A percentile compares a stretch with the other conserved stretches of the same genome.
Evolutionary conservation across 1,140 invertebrate species (phyloP).

Genomic region (Aradophagus sp.): DNA sequence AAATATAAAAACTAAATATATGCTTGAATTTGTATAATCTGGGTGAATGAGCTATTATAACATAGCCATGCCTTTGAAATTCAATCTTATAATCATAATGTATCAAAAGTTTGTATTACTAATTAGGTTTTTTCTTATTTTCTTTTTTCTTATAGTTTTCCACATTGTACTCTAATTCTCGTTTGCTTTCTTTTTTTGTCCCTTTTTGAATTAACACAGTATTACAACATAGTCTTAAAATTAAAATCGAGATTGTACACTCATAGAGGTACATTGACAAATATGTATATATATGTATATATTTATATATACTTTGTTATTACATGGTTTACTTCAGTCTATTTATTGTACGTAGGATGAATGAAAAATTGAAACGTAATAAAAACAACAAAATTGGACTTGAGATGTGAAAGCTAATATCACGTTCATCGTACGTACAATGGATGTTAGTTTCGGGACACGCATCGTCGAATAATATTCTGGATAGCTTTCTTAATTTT

Average conservation of each 20-base stretch:
- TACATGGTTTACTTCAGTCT: constrained; percentile 46
- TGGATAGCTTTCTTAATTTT: too few species aligned
- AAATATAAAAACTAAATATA: constrained; percentile 68
- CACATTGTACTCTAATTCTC: too few species aligned
- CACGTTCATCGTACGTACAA: too few species aligned
- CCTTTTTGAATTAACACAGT: constrained; percentile 42
- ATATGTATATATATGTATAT: background rate
- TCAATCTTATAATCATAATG: constrained; percentile 44
- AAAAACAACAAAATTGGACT: too few species aligned
- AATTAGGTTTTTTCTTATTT: constrained; percentile 31
- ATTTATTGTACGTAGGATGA: constrained; percentile 44
- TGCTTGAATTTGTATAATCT: constrained; percentile 50
- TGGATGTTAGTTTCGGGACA: too few species aligned
- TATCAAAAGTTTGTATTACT: constrained; percentile 48
- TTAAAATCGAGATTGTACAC: constrained; percentile 38
- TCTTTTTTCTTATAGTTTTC: too few species aligned
- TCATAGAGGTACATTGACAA: constrained; percentile 56
- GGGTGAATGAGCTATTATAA: constrained; percentile 59
- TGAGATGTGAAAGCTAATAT: too few species aligned
- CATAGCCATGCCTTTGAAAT: constrained; percentile 57
- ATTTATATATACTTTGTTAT: constrained; percentile 19
- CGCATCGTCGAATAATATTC: too few species aligned
- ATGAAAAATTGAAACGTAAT: too few species aligned
- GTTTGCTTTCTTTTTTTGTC: background rate
- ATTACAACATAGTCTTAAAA: constrained; percentile 44